phyloP scores from a whole-genome alignment of 2,888 invertebrate species.

The Troglohyphantes excavatus region DNA sequence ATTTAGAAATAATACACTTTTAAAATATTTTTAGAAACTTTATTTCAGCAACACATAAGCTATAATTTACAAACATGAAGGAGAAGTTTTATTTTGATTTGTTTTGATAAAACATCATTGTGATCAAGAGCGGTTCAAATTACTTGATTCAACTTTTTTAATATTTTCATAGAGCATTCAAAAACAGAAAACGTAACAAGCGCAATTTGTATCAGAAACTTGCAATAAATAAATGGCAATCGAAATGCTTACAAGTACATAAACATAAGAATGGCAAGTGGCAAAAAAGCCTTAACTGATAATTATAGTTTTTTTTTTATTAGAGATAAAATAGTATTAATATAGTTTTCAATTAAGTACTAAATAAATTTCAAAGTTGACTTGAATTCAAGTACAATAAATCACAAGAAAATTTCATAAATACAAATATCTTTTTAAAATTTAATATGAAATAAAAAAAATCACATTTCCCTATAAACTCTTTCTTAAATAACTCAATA shows the following conservation, averaged over 20 bases:
- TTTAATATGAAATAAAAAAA: neutral
- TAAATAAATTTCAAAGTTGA: neutral
- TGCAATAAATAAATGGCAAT: slow-evolving; percentile 1
- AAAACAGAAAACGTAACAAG: neutral
- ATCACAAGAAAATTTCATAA: neutral
- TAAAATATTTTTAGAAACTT: slow-evolving; percentile 30
- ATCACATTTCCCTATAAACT: neutral
- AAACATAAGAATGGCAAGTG: no score
- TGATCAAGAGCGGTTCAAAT: neutral
- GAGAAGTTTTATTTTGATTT: neutral
- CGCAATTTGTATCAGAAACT: neutral
- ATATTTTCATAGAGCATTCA: neutral
- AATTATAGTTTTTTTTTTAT: no score
- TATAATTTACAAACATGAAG: slow-evolving; percentile 34
- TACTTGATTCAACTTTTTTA: neutral
- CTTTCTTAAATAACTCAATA: neutral
- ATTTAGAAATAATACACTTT: no score
- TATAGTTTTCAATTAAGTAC: neutral
- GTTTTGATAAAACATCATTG: neutral
- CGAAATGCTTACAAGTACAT: neutral
- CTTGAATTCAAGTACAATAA: no score
- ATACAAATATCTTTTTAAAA: neutral
- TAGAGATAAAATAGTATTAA: no score
- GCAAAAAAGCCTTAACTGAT: no score
- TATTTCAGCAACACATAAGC: slow-evolving; percentile 35